A percentile compares a stretch with the other conserved stretches of the same genome.
These are phyloP conservation scores for Cyphomyrus discorhynchus DNA, from an alignment of 2,113 vertebrate species.

Conservation along the genomic window DNA sequence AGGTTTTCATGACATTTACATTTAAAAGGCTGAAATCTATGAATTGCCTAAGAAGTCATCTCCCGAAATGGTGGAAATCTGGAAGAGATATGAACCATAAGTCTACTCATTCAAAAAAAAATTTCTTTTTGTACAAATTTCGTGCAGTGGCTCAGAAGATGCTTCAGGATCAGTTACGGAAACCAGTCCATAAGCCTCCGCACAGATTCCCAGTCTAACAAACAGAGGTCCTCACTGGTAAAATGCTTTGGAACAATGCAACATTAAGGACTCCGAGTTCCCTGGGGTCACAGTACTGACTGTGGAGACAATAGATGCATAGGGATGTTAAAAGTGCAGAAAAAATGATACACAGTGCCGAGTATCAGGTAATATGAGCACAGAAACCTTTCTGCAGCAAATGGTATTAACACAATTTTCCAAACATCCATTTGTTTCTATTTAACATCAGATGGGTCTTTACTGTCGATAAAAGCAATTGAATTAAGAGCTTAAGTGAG, in stretches of 20 bases:
- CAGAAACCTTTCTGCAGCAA: background rate
- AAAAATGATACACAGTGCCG: background rate
- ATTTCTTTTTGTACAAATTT: background rate
- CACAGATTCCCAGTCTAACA: background rate
- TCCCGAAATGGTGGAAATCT: background rate
- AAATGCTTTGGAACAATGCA: background rate
- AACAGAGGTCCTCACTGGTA: background rate
- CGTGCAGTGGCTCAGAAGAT: background rate
- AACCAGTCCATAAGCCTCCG: background rate
- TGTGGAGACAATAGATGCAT: background rate
- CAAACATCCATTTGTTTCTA: background rate
- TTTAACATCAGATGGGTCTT: background rate
- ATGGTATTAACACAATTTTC: background rate
- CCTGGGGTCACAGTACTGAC: background rate
- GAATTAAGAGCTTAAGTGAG: background rate
- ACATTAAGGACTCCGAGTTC: background rate
- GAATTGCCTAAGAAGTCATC: background rate
- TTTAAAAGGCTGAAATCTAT: background rate
- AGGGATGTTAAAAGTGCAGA: background rate
- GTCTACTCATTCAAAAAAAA: background rate
- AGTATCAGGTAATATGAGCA: background rate
- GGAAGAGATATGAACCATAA: background rate
- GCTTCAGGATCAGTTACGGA: background rate
- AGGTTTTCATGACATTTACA: background rate
- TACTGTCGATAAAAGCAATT: background rate